Percentiles rank a stretch among this genome's conserved stretches.
Conservation (phyloP, 1,140 invertebrate genomes). For the Euglossa dilemma region DNA sequence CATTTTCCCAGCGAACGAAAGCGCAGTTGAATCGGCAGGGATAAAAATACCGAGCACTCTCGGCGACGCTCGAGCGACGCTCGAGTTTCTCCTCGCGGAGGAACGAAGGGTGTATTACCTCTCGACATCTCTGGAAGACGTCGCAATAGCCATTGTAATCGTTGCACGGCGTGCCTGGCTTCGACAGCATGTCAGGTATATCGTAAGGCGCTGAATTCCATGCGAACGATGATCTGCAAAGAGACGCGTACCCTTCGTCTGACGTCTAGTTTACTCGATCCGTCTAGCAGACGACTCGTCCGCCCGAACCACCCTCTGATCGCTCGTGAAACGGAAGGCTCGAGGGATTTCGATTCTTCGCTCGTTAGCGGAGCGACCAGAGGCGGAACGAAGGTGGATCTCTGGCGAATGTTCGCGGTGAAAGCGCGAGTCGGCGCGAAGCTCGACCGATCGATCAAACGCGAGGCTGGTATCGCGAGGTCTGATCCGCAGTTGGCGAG, state of each 20-base stretch:
- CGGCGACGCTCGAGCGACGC: too few relatives aligned
- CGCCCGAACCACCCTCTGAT: neutral
- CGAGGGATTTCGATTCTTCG: too few relatives aligned
- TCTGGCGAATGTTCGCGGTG: too few relatives aligned
- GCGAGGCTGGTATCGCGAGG: neutral
- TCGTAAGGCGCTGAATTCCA: conserved; percentile 94
- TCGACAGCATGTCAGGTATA: conserved; percentile 95
- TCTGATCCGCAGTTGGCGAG: neutral
- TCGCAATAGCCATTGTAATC: conserved; percentile 99
- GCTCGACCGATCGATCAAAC: too few relatives aligned
- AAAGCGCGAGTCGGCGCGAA: too few relatives aligned
- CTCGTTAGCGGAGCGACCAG: too few relatives aligned
- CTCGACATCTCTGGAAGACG: conserved; percentile 98
- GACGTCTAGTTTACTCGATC: conserved; percentile 17
- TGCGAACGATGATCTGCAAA: conserved; percentile 92
- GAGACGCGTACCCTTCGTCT: neutral
- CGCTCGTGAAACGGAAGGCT: neutral
- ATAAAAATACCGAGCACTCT: neutral
- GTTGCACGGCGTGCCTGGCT: conserved; percentile 97
- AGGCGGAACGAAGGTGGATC: too few relatives aligned
- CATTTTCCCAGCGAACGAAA: neutral
- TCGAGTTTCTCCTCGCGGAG: neutral
- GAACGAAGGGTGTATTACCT: conserved; percentile 81
- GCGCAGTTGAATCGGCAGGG: conserved; percentile 10
- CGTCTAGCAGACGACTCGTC: neutral